A percentile compares a stretch with the other conserved stretches of the same genome.
These are phyloP conservation scores for Xylophagus ater DNA, from an alignment of 2,888 invertebrate species.

Conservation along the genomic window DNA sequence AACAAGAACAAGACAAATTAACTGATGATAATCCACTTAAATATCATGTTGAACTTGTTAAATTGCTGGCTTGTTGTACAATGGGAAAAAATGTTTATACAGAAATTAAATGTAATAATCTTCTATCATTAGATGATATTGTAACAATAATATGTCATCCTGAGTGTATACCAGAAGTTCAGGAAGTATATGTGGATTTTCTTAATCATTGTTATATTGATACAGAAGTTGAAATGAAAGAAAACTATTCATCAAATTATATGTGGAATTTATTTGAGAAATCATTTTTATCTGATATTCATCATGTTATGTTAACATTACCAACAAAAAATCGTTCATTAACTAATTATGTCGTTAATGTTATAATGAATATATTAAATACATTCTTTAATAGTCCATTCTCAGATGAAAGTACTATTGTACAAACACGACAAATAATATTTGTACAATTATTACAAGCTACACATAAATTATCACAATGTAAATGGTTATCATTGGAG, in stretches of 20 bases:
- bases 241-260: conserved; percentile 90
- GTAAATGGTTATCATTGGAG: conserved; percentile 77
- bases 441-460: conserved; percentile 90
- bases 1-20: conserved; percentile 46
- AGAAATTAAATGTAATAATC: conserved; percentile 91
- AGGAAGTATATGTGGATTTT: conserved; percentile 92
- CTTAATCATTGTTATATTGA: conserved; percentile 95
- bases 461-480: conserved; percentile 84
- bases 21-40: conserved; percentile 75
- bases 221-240: conserved; percentile 96
- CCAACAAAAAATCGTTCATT: conserved; percentile 41
- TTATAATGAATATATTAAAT: conserved; percentile 83
- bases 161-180: conserved; percentile 87
- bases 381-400: conserved; percentile 95
- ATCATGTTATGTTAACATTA: conserved; percentile 49
- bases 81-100: conserved; percentile 99
- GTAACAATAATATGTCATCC: conserved; percentile 81
- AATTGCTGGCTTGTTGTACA: conserved; percentile 88
- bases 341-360: conserved; percentile 82
- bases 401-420: conserved; percentile 91
- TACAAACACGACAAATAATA: conserved; percentile 91
- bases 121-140: conserved; percentile 88
- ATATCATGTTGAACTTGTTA: conserved; percentile 95
- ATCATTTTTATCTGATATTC: conserved; percentile 76
- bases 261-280: conserved; percentile 92